A percentile compares a stretch with the other conserved stretches of the same genome.
Evolutionary conservation across 2,113 vertebrate species (phyloP).

Genomic region (Ibidorhyncha struthersii): DNA sequence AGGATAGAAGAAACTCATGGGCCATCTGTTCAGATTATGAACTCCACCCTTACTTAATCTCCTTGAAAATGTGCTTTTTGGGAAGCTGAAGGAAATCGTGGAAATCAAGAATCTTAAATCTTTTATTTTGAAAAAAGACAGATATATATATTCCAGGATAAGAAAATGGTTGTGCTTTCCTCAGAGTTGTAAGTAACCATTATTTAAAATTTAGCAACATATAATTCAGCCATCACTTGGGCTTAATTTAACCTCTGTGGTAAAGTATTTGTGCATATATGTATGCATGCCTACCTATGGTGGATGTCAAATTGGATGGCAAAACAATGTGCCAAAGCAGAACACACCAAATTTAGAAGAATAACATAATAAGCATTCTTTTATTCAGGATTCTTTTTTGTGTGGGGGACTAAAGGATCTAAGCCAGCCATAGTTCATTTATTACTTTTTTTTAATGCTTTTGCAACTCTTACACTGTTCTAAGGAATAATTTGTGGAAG

Average conservation of each 20-base stretch:
- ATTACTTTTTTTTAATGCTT: background rate
- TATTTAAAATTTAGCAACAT: background rate
- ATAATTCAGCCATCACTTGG: background rate
- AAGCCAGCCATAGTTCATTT: background rate
- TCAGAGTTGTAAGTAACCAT: background rate
- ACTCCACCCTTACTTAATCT: background rate
- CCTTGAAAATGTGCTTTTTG: background rate
- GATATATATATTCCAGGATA: background rate
- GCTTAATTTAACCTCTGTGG: background rate
- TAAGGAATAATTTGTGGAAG: background rate
- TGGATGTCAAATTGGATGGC: background rate
- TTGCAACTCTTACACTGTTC: background rate
- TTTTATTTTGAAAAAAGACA: background rate
- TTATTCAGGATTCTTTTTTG: background rate
- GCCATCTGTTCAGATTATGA: background rate
- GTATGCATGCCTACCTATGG: background rate
- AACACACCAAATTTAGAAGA: background rate
- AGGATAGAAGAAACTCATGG: background rate
- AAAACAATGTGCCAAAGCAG: fast-evolving
- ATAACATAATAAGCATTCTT: background rate
- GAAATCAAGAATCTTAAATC: background rate
- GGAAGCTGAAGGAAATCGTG: background rate
- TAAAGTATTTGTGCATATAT: background rate
- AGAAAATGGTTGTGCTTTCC: background rate
- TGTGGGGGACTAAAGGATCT: background rate